Percentiles rank a stretch among this genome's conserved stretches.
These are phyloP conservation scores for Drosophila funebris DNA, from an alignment of 1,140 invertebrate species.

Conservation along the genomic window DNA sequence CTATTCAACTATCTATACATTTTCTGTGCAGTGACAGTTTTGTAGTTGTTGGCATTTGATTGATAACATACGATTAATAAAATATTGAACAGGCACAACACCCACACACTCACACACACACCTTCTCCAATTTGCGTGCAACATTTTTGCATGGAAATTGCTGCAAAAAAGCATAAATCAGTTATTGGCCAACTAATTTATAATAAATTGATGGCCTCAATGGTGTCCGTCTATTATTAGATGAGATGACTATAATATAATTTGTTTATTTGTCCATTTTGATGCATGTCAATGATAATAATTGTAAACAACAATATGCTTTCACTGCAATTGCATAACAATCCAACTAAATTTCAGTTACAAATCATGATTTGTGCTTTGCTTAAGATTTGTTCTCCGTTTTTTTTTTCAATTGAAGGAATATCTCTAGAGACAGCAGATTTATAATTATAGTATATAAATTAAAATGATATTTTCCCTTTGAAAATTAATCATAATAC, in stretches of 20 bases:
- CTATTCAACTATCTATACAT: constrained; percentile 30
- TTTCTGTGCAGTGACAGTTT: constrained; percentile 55
- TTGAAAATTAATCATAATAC: too few species aligned
- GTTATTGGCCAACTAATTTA: constrained; percentile 54
- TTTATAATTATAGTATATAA: too few species aligned
- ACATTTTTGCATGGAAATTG: constrained; percentile 57
- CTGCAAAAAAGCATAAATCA: constrained; percentile 57
- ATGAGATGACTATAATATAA: constrained; percentile 56
- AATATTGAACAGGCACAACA: constrained; percentile 67
- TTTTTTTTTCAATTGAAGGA: not conserved
- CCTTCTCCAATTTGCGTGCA: constrained; percentile 36
- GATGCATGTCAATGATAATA: constrained; percentile 47
- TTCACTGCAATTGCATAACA: constrained; percentile 30
- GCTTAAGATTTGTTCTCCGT: too few species aligned
- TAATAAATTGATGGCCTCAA: constrained; percentile 66
- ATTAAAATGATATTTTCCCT: too few species aligned
- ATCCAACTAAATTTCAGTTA: constrained; percentile 18
- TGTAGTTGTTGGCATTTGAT: constrained; percentile 68
- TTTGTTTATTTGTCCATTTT: constrained; percentile 59
- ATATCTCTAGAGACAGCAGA: too few species aligned
- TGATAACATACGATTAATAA: constrained; percentile 81
- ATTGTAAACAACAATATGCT: constrained; percentile 44
- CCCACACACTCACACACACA: constrained; percentile 14
- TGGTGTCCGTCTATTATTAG: constrained; percentile 49
- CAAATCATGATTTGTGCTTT: not conserved